Base-by-base conservation (phyloP, 2,888 invertebrate genomes). In the Malthinus flaveolus region DNA sequence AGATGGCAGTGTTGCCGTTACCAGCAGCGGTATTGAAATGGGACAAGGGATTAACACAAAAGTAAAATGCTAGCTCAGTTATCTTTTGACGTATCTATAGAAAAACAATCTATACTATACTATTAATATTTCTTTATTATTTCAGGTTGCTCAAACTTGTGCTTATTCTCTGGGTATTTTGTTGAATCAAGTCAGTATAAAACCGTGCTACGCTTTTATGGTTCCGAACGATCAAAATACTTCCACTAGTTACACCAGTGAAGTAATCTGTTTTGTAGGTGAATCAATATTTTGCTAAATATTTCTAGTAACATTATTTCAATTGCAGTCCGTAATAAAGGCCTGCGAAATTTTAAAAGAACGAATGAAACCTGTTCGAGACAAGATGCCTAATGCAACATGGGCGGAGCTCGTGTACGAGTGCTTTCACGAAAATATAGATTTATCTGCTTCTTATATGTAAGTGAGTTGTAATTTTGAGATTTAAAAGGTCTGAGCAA, bases 31-130 rank as follows among this genome's bases (percentile, higher is more conserved):
- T 1, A 80, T 88, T 31, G 90, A 91, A 80, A 85, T 88, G 71
- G 94, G 94, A 0, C 94, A 94, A 79, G 93, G 93, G 7, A 82
- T 91, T 45, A 89, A 92, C 64, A 91, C 91, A 0, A 92, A 91
- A 82, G 85, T 81, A 66, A 46, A 32, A 23, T 23, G n/a, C 10
- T 9, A 1, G 1, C 1, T 3, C 32, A 7, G 11, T 47, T 12
- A 12, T 34, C n/a, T n/a, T n/a, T n/a, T 23, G 39, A n/a, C 3
- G 11, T 33, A 8, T 9, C 10, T 10, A 8, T 23, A 15, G 45
- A n/a, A n/a, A n/a, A n/a, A 9, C 2, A 4, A 12, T 1, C 0
- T 7, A 7, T 9, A 7, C 7, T 12, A 3, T 3, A 11, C 3
- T 3, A 36, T 36, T 36, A 10, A 36, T 36, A 7, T 0, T 1